Evolutionary conservation across 2,888 invertebrate genomes (phyloP), one percentile per base, ranked within the genome.

Genomic region (Nudaria mundana): DNA sequence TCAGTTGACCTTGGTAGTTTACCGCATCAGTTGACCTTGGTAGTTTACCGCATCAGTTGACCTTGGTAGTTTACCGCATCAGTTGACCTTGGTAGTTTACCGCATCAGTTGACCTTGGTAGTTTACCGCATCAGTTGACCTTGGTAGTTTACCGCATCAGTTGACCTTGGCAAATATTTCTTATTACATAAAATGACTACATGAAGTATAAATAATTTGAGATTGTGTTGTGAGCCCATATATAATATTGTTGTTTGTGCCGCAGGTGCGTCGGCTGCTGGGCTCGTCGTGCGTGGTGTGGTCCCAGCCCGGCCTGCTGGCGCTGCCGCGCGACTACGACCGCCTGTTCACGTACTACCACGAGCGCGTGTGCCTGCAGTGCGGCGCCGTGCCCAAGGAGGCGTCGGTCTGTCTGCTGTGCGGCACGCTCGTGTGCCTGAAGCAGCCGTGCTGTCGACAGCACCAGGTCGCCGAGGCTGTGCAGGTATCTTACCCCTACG

Each of bases 261-360:
- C 6, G n/a, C 65, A 78, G 79, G 74, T 94, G 8, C 90, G 93
- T 5, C 92, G 92, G 43, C 89, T 95, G 57, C 89, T 95, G 35
- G 90, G 92, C 35, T 91, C 93, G 66, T 93, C 95, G 74, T 95
- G 95, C 76, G 91, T 92, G 53, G 80, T 91, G 58, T 97, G 97
- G 96, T 90, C 92, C 63, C 92, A 92, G 63, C 98, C 98, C 12
- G 91, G 93, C 56, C 90, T 99, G 55, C 91, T 98, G 44, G 91
- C 92, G 49, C 90, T 98, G 77, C 98, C 98, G 36, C 91, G 94
- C 45, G 95, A 96, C 75, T 98, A 98, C 85, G 98, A 98, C 85
- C 93, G 94, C 66, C 77, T 87, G 61, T 87, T 87, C 83, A 77
- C 95, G 93, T 96, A 95, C 89, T 98, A 98, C 87, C 97, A 98